Base-by-base conservation (phyloP, 2,797 vertebrate genomes). In the Notoglanidium macrostoma region DNA sequence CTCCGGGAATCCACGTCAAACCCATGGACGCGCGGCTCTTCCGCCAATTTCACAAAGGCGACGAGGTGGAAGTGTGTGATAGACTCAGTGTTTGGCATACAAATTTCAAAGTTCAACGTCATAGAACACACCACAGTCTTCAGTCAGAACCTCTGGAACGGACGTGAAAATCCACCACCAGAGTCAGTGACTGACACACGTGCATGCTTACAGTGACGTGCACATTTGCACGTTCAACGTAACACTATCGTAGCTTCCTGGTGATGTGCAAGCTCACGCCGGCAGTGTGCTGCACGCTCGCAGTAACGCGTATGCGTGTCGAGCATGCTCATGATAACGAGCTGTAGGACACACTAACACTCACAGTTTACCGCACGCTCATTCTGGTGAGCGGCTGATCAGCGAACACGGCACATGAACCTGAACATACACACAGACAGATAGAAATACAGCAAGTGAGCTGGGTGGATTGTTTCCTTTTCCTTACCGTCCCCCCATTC, bases 401-500 rank as follows among this genome's bases (percentile, higher is more conserved):
- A 81, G 63, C 46, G 40, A 40, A 51, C 40, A 85, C 19, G 12
- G 10, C 2, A 49, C 26, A 49, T 49, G 72, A 70, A 68, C 23
- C 87, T 29, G 32, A n/a, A 72, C 46, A 61, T 67, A 35, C 74
- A 77, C 74, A 32, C 7, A 2, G n/a, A 19, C 0, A 55, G 51
- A 32, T 21, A 21, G 29, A 59, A 79, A 26, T 32, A 26, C 35
- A 17, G 40, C 40, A 40, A 23, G 35, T 14, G 55, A 80, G 44
- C 79, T 85, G 74, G 49, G 70, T 83, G 17, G 57, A 63, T 55
- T 29, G 68, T 87, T 88, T 90, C 46, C 9, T 88, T 89, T 90
- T 91, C 88, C 94, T 95, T 95, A 95, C 94, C 94, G 74, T 95
- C 94, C 84, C 89, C 93, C 83, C 89, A 35, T 49, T 92, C 91